Conservation (phyloP, 64 coral and sea anemone genomes). For the Astreopora myriophthalma region DNA sequence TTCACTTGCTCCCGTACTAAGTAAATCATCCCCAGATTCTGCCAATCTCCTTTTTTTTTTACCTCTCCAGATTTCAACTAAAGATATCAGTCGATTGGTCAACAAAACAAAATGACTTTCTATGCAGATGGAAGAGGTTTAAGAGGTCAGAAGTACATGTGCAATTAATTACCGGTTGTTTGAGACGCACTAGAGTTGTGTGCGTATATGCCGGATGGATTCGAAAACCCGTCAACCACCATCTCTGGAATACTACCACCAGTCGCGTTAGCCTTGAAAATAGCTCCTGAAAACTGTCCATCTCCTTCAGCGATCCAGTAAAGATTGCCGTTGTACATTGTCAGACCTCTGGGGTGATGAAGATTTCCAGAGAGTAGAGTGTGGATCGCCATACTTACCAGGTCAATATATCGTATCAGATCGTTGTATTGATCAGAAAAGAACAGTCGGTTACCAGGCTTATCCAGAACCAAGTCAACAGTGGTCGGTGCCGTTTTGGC, state of each 20-base stretch:
- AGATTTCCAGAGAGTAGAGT: neutral
- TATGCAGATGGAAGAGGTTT: too few relatives aligned
- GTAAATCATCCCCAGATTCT: too few relatives aligned
- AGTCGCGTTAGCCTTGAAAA: neutral
- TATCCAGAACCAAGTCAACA: neutral
- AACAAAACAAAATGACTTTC: too few relatives aligned
- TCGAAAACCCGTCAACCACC: neutral
- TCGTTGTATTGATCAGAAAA: slow-evolving; percentile 3
- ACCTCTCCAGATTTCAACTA: too few relatives aligned
- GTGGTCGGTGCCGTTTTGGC: neutral
- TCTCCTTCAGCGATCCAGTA: neutral
- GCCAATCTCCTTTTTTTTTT: too few relatives aligned
- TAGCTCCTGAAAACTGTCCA: neutral
- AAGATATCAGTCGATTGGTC: too few relatives aligned
- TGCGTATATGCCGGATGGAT: neutral
- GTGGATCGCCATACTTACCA: neutral
- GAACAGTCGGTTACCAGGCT: neutral
- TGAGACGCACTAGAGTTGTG: neutral
- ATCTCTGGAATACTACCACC: neutral
- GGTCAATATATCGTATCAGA: slow-evolving; percentile 1
- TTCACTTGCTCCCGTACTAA: too few relatives aligned
- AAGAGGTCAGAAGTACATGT: too few relatives aligned
- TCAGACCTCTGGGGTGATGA: neutral
- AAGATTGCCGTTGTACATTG: neutral
- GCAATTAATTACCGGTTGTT: neutral